phyloP scores from a whole-genome alignment of 2,113 vertebrate species.

The Neolamprologus cancellatus region DNA sequence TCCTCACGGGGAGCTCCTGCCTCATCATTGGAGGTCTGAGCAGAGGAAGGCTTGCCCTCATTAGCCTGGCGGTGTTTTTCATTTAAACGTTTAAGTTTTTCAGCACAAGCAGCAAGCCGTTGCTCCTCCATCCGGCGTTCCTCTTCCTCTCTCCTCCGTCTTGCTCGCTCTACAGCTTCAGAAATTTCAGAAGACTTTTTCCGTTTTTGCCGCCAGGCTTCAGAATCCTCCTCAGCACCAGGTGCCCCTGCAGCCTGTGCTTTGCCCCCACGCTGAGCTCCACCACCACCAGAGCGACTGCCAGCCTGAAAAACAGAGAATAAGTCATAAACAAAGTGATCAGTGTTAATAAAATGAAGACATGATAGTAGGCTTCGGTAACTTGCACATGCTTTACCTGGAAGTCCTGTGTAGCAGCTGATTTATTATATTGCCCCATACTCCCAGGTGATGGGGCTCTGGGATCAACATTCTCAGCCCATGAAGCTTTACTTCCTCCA shows the following conservation, averaged over 20 bases:
- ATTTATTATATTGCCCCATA: slow-evolving; percentile 72
- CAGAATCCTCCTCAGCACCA: slow-evolving; percentile 79
- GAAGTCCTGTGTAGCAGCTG: slow-evolving; percentile 67
- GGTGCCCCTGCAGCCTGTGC: slow-evolving; percentile 48
- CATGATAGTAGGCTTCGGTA: neutral
- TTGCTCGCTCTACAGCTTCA: slow-evolving; percentile 90
- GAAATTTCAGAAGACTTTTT: slow-evolving; percentile 88
- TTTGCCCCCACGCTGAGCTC: slow-evolving; percentile 48
- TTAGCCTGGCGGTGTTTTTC: slow-evolving; percentile 81
- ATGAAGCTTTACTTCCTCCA: slow-evolving; percentile 57
- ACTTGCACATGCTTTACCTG: slow-evolving; percentile 73
- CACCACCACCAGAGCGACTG: slow-evolving; percentile 19
- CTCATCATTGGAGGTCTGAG: slow-evolving; percentile 28
- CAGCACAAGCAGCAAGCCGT: slow-evolving; percentile 92
- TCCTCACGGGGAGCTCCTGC: slow-evolving; percentile 9
- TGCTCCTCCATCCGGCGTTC: slow-evolving; percentile 97
- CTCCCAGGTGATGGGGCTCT: slow-evolving; percentile 69
- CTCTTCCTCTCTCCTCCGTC: slow-evolving; percentile 90
- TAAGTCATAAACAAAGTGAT: neutral
- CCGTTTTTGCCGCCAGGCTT: slow-evolving; percentile 93
- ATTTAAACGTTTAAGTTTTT: slow-evolving; percentile 91
- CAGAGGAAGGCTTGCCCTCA: slow-evolving; percentile 29
- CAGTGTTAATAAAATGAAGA: neutral
- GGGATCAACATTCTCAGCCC: slow-evolving; percentile 58
- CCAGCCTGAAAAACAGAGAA: slow-evolving; percentile 2